Conservation (phyloP, 2,888 invertebrate species). For the Sericinus montela region DNA sequence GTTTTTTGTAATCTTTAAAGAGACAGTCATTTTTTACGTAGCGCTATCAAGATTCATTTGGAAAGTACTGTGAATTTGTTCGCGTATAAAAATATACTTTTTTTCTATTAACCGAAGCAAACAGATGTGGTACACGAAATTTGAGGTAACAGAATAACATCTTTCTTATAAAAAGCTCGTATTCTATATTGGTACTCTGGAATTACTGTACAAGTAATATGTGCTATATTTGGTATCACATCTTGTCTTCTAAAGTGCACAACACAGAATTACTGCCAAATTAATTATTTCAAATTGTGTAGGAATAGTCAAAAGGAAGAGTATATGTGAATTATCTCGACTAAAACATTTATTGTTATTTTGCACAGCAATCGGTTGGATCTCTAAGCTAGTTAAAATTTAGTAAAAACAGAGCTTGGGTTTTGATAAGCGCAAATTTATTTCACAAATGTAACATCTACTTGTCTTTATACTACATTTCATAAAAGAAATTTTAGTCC, state of each 20-base stretch:
- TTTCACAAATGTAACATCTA: conserved; percentile 58
- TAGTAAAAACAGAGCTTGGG: conserved; percentile 15
- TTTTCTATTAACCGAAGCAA: conserved; percentile 15
- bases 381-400: conserved; percentile 19
- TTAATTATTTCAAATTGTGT: not conserved
- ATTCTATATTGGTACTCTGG: conserved; percentile 15
- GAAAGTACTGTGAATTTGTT: conserved; percentile 17
- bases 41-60: conserved; percentile 9
- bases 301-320: not conserved
- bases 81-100: conserved; percentile 19
- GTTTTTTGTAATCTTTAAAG: conserved; percentile 2
- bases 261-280: conserved; percentile 3
- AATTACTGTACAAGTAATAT: conserved; percentile 9
- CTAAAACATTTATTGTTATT: conserved; percentile 35
- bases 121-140: conserved; percentile 9
- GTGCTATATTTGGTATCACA: conserved; percentile 15
- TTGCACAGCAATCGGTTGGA: conserved; percentile 46
- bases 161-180: conserved; percentile 13
- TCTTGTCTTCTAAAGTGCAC: conserved; percentile 2
- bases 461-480: conserved; percentile 19
- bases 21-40: not conserved
- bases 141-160: conserved; percentile 17
- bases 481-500: conserved; percentile 3
- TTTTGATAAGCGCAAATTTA: conserved; percentile 16
- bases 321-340: not conserved